A percentile compares a stretch with the other conserved stretches of the same genome.
Conservation (phyloP, 2,797 vertebrate genomes). For the Trematomus bernacchii region DNA sequence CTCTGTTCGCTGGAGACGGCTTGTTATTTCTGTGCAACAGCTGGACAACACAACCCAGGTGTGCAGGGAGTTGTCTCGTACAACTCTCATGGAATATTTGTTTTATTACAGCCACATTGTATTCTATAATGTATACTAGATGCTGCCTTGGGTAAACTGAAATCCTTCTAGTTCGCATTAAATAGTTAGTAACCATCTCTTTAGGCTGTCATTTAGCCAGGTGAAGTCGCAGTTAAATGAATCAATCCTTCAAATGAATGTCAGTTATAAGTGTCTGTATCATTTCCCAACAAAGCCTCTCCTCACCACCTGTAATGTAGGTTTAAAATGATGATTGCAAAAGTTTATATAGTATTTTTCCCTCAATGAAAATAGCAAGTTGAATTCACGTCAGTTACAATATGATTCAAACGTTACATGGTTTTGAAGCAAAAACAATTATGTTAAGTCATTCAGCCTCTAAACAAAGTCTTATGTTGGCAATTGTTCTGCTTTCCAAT, state of each 20-base stretch:
- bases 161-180: not conserved
- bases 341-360: not conserved
- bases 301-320: not conserved
- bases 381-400: not conserved
- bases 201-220: not conserved
- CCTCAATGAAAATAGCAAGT: not conserved
- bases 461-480: no score
- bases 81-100: not conserved
- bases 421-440: not conserved
- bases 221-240: not conserved
- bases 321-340: slow-evolving; percentile 7
- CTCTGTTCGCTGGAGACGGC: slow-evolving; percentile 48
- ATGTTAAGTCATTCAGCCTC: no score
- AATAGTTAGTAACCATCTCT: not conserved
- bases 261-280: not conserved
- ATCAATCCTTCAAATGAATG: not conserved
- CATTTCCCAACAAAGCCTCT: no score
- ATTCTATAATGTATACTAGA: not conserved
- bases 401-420: not conserved
- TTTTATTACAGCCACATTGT: slow-evolving; percentile 1
- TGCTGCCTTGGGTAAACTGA: not conserved
- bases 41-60: slow-evolving; percentile 45
- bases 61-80: not conserved
- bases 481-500: no score
- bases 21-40: slow-evolving; percentile 41